These are phyloP conservation scores for Pseudomyrmex dendroicus DNA, from an alignment of 1,140 invertebrate species.

Conservation along the genomic window DNA sequence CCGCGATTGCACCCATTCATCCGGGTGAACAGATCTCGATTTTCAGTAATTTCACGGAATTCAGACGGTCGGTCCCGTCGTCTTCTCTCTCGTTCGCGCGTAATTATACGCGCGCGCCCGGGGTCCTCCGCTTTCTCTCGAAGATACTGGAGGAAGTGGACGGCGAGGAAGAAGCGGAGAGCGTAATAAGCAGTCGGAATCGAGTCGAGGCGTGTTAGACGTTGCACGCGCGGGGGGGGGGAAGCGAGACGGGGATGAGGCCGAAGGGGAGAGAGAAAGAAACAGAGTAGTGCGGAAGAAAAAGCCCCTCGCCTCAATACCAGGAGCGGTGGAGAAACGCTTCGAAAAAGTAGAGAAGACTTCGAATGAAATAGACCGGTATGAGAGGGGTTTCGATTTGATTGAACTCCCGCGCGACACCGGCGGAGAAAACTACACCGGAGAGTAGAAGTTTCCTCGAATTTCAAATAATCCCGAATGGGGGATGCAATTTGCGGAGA, in stretches of 20 bases:
- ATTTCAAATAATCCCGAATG: slow-evolving; percentile 83
- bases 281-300: slow-evolving; percentile 21
- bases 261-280: background rate
- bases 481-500: slow-evolving; percentile 81
- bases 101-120: slow-evolving; percentile 60
- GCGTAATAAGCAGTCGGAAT: slow-evolving; percentile 57
- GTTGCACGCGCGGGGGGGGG: background rate
- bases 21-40: slow-evolving; percentile 43
- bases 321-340: background rate
- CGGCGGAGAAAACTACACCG: slow-evolving; percentile 72
- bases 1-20: slow-evolving; percentile 69
- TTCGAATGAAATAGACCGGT: slow-evolving; percentile 66
- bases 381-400: slow-evolving; percentile 79
- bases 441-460: slow-evolving; percentile 77
- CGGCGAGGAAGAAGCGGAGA: slow-evolving; percentile 35
- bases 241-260: too few species aligned
- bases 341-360: slow-evolving; percentile 29
- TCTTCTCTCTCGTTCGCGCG: slow-evolving; percentile 58
- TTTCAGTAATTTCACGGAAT: slow-evolving; percentile 66
- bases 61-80: slow-evolving; percentile 48
- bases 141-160: background rate
- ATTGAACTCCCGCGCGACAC: slow-evolving; percentile 80
- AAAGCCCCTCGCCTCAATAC: background rate
- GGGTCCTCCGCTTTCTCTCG: slow-evolving; percentile 7
- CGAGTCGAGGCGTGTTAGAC: slow-evolving; percentile 54